These are phyloP conservation scores for Agrochola lota DNA, from an alignment of 2,888 invertebrate species.

Conservation along the genomic window DNA sequence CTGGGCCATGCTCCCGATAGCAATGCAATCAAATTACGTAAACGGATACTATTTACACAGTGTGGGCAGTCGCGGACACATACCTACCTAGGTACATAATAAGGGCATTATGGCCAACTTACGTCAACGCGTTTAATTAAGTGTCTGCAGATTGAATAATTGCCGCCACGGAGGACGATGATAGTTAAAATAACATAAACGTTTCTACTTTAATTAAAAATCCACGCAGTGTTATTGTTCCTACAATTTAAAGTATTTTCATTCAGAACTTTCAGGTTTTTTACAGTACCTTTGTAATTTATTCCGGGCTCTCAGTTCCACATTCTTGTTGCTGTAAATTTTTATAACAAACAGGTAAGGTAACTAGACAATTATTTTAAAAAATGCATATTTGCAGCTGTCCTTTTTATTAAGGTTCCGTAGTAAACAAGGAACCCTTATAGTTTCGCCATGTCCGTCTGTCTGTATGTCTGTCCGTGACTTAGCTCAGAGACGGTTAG, in stretches of 20 bases:
- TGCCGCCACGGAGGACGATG: neutral
- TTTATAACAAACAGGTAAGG: constrained; percentile 12
- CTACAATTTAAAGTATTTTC: constrained; percentile 24
- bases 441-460: no score
- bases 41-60: constrained; percentile 15
- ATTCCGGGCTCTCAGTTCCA: neutral
- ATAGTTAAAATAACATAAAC: constrained; percentile 16
- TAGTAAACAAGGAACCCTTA: no score
- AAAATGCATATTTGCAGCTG: neutral
- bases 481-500: no score
- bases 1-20: constrained; percentile 15
- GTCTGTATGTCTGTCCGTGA: no score
- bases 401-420: no score
- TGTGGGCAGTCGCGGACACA: neutral
- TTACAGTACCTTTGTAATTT: constrained; percentile 4
- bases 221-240: constrained; percentile 12
- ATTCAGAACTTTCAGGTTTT: neutral
- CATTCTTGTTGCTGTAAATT: constrained; percentile 6
- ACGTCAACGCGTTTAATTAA: constrained; percentile 42
- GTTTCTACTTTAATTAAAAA: constrained; percentile 32
- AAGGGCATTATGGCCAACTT: constrained; percentile 14
- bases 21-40: constrained; percentile 40
- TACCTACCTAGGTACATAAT: neutral
- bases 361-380: neutral
- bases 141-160: constrained; percentile 35